Base-by-base conservation (phyloP, 2,888 invertebrate species). In the Listrodromus nycthemerus region DNA sequence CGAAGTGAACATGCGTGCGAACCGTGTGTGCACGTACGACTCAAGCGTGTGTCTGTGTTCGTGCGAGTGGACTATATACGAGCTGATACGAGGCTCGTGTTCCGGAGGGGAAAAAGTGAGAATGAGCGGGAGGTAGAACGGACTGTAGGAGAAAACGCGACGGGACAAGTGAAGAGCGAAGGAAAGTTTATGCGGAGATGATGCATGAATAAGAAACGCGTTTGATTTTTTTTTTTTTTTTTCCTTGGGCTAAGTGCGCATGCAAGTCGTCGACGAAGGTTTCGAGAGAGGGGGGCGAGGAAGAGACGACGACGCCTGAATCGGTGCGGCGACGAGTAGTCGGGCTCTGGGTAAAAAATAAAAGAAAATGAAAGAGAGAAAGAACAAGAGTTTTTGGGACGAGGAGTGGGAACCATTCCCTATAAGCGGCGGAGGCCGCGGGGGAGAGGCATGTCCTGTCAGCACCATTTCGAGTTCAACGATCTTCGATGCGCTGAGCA, bases 401-500 rank as follows among this genome's bases (percentile, higher is more conserved):
- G 48, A 71, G 76, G 74, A 78, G 86, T 80, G 86, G 87, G 82
- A 78, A 74, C 66, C 85, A 79, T 86, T 82, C 80, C 78, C 82
- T 84, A 85, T 85, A 85, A 85, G 67, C 77, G 76, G 71, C 70
- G 70, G 69, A 79, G 82, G 61, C 80, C 58, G 70, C 48, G 85
- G 87, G 86, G 83, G 86, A 84, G 87, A 87, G 87, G 87, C 86
- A 87, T 89, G 89, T 90, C 88, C 89, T 89, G 89, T 89, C 89
- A 89, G 91, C 91, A 89, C 85, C 87, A 89, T 88, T 91, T 89
- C 86, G 91, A 90, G 92, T 93, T 93, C 92, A 93, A 92, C 89
- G 93, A 91, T 92, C 92, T 90, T 88, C 86, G 89, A 91, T 89
- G 89, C 89, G 89, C 88, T 88, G 86, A 87, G 87, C 86, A 88